Base-by-base conservation (phyloP, 2,113 vertebrate species). In the Myodes glareolus region DNA sequence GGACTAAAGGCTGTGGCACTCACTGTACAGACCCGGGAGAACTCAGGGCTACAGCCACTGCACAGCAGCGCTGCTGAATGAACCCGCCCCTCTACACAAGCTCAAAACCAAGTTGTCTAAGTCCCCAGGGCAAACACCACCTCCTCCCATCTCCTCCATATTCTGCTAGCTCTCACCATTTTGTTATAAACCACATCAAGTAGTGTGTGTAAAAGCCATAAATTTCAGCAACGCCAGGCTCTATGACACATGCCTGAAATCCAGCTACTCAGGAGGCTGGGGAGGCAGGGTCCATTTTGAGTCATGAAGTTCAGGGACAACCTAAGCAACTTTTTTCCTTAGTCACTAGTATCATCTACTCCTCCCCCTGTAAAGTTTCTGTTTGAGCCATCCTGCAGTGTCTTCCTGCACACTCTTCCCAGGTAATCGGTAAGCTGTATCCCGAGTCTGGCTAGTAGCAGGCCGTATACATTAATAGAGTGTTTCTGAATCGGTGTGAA, bases 101-200 rank as follows among this genome's bases (percentile, higher is more conserved):
- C 87, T 75, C 89, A 88, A 84, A 82, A 75, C 45, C 36, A 82
- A 16, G 50, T 95, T 50, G 72, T 92, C 80, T 80, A 63, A 65
- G 45, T 94, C 82, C 23, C 65, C 50, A 82, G 45, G 39, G 2
- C 78, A n/a, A 33, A 47, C 36, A 58, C 12, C 58, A 47, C 63
- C 80, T 94, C 90, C 80, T 89, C 36, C 82, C 88, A 47, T 84
- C 47, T 52, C 17, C 3, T 50, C 16, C 75, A 0, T 84, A 39
- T 94, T 94, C 96, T 90, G 45, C 33, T 75, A 23, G 21, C 31
- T 82, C n/a, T 95, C 65, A 36, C 13, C 61, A 39, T 88, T 88
- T 95, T 76, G 65, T 89, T 67, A 63, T 92, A 78, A 87, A 52
- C 47, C 17, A 73, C 36, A 5, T 95, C 31, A 25, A 63, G 29